phyloP scores from a whole-genome alignment of 2,113 vertebrate species.

The Gymnarchus niloticus region DNA sequence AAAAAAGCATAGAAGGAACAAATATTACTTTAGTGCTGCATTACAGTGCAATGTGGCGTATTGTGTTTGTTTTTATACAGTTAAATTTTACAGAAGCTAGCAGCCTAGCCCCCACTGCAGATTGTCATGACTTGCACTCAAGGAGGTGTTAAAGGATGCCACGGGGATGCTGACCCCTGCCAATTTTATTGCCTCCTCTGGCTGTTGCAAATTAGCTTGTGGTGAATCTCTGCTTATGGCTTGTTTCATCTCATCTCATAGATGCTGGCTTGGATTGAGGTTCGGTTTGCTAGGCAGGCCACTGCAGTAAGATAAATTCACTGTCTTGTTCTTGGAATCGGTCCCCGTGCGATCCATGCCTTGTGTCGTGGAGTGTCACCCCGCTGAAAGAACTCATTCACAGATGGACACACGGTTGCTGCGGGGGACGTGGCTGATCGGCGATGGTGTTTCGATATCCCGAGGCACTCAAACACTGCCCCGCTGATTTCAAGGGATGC shows the following conservation, averaged over 20 bases:
- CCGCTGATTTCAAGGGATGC: background rate
- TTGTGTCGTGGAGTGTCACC: background rate
- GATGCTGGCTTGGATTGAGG: background rate
- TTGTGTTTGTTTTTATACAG: background rate
- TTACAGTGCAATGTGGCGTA: background rate
- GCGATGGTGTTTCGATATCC: background rate
- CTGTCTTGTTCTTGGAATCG: background rate
- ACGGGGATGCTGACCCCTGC: background rate
- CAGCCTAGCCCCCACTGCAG: no score
- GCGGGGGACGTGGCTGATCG: background rate
- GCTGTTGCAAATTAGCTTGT: background rate
- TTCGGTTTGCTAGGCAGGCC: background rate
- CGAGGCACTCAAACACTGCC: background rate
- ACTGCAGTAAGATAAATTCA: no score
- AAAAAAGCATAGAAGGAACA: no score
- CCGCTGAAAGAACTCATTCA: background rate
- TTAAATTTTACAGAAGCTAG: background rate
- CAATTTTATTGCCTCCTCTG: background rate
- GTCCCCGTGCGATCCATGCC: background rate
- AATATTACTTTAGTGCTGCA: background rate
- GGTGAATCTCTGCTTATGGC: background rate
- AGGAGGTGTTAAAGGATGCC: background rate
- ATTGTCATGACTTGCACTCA: background rate
- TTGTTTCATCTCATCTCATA: background rate
- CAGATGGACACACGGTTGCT: background rate